These are phyloP conservation scores for Maccullochella peelii DNA, from an alignment of 2,113 vertebrate species.

Conservation along the genomic window DNA sequence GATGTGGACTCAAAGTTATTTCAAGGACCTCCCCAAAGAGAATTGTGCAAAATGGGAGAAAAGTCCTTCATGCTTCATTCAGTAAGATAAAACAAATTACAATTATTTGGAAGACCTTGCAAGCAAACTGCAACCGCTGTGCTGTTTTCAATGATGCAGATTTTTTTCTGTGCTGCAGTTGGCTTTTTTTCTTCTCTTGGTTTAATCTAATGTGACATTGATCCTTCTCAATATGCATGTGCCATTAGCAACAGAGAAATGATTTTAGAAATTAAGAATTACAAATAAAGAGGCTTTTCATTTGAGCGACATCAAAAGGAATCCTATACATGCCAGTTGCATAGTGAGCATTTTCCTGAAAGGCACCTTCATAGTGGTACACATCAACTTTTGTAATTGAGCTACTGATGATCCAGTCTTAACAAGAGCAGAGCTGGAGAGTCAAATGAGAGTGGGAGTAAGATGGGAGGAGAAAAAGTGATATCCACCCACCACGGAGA, in stretches of 20 bases:
- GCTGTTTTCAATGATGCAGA: slow-evolving; percentile 15
- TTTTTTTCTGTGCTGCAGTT: slow-evolving; percentile 13
- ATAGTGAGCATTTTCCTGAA: slow-evolving; percentile 43
- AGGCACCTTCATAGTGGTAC: slow-evolving; percentile 46
- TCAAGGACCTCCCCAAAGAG: slow-evolving; percentile 79
- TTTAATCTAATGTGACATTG: slow-evolving; percentile 65
- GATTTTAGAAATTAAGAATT: slow-evolving; percentile 55
- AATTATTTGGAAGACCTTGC: slow-evolving; percentile 64
- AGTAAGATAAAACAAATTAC: slow-evolving; percentile 61
- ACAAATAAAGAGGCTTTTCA: slow-evolving; percentile 56
- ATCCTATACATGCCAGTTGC: background rate
- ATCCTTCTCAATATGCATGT: slow-evolving; percentile 53
- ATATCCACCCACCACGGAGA: slow-evolving; percentile 26
- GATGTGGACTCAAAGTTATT: slow-evolving; percentile 77
- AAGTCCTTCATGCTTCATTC: slow-evolving; percentile 75
- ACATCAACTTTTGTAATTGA: slow-evolving; percentile 51
- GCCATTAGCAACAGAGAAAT: slow-evolving; percentile 46
- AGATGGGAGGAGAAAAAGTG: slow-evolving; percentile 13
- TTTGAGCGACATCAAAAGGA: slow-evolving; percentile 43
- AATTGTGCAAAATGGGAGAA: slow-evolving; percentile 63
- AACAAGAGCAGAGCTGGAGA: slow-evolving; percentile 16
- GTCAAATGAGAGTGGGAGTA: slow-evolving; percentile 21
- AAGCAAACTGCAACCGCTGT: slow-evolving; percentile 16
- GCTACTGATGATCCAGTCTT: slow-evolving; percentile 53
- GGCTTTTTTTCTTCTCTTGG: background rate